Evolutionary conservation across 1,140 invertebrate genomes (phyloP).

Genomic region (Ylistrum balloti): DNA sequence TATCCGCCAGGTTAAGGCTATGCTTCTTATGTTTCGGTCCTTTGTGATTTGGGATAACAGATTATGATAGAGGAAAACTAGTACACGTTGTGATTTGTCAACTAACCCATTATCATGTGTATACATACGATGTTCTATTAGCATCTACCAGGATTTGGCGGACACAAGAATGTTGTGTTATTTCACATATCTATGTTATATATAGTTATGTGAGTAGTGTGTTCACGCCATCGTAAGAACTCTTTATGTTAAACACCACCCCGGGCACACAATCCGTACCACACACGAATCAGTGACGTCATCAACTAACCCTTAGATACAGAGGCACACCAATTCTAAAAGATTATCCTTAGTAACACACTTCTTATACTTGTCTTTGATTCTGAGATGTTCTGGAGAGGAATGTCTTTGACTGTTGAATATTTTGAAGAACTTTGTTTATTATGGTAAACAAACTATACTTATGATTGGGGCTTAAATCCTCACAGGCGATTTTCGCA

Average conservation of each 20-base stretch:
- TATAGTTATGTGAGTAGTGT: constrained; percentile 20
- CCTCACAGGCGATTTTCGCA: constrained; percentile 36
- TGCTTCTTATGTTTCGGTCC: neutral
- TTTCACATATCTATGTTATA: constrained; percentile 30
- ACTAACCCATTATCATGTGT: neutral
- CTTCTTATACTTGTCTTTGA: neutral
- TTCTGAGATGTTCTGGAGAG: neutral
- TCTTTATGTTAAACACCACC: constrained; percentile 2
- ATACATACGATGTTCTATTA: neutral
- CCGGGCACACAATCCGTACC: neutral
- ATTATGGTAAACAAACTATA: neutral
- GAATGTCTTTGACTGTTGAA: neutral
- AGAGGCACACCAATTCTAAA: neutral
- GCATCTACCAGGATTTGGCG: neutral
- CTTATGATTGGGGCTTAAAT: constrained; percentile 41
- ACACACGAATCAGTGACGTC: constrained; percentile 25
- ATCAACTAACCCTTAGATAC: neutral
- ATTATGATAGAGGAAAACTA: neutral
- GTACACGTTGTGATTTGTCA: neutral
- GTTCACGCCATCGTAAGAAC: neutral
- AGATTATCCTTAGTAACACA: neutral
- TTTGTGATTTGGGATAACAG: neutral
- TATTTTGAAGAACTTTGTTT: neutral
- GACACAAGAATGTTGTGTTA: constrained; percentile 34
- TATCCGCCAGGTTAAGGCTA: neutral